Evolutionary conservation across 2,797 vertebrate genomes (phyloP), one percentile per base, ranked within the genome.

Genomic region (Atherinosoma microstoma): DNA sequence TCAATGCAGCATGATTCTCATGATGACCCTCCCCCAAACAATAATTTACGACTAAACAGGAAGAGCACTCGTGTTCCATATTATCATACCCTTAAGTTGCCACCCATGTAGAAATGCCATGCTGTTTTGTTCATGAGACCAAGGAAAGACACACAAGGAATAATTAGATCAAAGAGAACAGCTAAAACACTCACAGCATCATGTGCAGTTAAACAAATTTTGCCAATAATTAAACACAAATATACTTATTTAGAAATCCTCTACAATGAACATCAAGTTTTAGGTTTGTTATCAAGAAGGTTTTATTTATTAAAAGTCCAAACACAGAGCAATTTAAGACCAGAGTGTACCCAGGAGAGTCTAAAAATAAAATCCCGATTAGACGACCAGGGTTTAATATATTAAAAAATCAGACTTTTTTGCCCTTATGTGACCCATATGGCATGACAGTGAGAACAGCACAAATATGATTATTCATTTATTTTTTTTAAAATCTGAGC

Each of bases 31-130:
- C 30, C 20, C 68, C 75, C 73, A 73, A 57, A 64, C 16, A 22
- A 42, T 38, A 27, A 61, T 72, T 70, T 74, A 42, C 65, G 40
- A 62, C 62, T 24, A 10, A 75, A 81, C 51, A 74, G n/a, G 64
- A 78, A 54, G 32, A 64, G 18, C 32, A 69, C 27, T 36, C 30
- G 18, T 63, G 80, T 73, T 81, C 61, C 45, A 77, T 63, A 77
- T 72, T 75, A 77, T 68, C 42, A 58, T 63, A 27, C 13, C 32
- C 40, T 16, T 4, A 42, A 3, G 40, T 42, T 16, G 4, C 15
- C 40, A 42, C 40, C 15, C 3, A 42, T 42, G 40, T 42, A 42
- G 42, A 6, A 45, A 45, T 7, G 16, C 11, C 42, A 18, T 45
- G 34, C 34, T 35, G 15, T 18, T 45, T 45, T 18, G 42, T 45